phyloP scores from a whole-genome alignment of 2,888 invertebrate species.

The Andrena minutula region DNA sequence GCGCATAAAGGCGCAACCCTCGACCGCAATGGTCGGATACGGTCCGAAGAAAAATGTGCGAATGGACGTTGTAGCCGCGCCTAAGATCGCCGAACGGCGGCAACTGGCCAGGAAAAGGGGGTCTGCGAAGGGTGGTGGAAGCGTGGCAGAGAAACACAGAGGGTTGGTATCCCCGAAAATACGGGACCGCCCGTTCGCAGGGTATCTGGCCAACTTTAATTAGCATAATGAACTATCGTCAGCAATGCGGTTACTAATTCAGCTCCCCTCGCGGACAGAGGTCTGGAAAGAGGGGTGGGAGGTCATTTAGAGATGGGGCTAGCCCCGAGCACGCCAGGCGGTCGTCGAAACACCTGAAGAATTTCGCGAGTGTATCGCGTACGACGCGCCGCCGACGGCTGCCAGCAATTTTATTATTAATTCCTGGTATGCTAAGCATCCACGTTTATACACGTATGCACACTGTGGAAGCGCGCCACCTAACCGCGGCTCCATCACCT shows the following conservation, averaged over 20 bases:
- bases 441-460: neutral
- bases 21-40: constrained; percentile 52
- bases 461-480: neutral
- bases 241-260: constrained; percentile 71
- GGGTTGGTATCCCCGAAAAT: constrained; percentile 36
- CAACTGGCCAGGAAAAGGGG: constrained; percentile 55
- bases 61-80: constrained; percentile 41
- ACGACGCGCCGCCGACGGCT: neutral
- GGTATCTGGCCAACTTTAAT: constrained; percentile 75
- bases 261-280: constrained; percentile 13
- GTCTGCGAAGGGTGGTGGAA: constrained; percentile 8
- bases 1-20: constrained; percentile 51
- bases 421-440: constrained; percentile 32
- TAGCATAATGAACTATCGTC: constrained; percentile 75
- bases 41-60: constrained; percentile 57
- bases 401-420: constrained; percentile 63
- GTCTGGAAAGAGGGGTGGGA: neutral
- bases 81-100: constrained; percentile 66
- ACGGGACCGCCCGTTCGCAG: constrained; percentile 49
- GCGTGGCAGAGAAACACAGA: constrained; percentile 35
- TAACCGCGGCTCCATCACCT: constrained; percentile 13
- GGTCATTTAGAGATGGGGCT: constrained; percentile 54
- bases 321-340: constrained; percentile 28
- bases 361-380: constrained; percentile 6
- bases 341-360: constrained; percentile 30